Conservation (phyloP, 1,140 invertebrate species). For the Solenopsis invicta region DNA sequence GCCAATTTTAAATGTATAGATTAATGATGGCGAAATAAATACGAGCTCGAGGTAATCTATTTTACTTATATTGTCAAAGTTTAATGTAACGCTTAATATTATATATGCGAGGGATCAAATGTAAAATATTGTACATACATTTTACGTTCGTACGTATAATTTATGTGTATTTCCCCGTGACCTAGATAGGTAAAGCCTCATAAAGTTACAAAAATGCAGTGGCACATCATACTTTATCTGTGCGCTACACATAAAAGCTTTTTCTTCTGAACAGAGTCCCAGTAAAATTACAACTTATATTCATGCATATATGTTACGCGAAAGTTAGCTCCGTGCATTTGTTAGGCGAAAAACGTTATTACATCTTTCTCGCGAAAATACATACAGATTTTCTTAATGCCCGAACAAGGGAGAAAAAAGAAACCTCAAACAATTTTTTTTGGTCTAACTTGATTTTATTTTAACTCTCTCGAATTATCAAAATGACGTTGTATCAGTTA, state of each 20-base stretch:
- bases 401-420: background rate
- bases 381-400: background rate
- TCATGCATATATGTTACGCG: constrained; percentile 22
- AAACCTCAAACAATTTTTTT: background rate
- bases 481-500: background rate
- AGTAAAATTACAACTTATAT: constrained; percentile 44
- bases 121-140: background rate
- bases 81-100: constrained; percentile 38
- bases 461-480: no score
- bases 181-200: constrained; percentile 23
- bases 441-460: background rate
- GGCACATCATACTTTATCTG: constrained; percentile 45
- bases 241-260: constrained; percentile 46
- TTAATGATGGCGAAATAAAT: constrained; percentile 20
- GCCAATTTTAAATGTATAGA: constrained; percentile 18
- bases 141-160: constrained; percentile 10
- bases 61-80: constrained; percentile 17
- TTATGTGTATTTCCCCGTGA: constrained; percentile 21
- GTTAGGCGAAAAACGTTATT: background rate
- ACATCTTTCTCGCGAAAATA: background rate
- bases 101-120: background rate
- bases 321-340: background rate
- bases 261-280: constrained; percentile 9
- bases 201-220: constrained; percentile 45
- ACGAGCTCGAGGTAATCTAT: constrained; percentile 19